Evolutionary conservation across 2,113 vertebrate genomes (phyloP).

Genomic region (Montifringilla adamsi): DNA sequence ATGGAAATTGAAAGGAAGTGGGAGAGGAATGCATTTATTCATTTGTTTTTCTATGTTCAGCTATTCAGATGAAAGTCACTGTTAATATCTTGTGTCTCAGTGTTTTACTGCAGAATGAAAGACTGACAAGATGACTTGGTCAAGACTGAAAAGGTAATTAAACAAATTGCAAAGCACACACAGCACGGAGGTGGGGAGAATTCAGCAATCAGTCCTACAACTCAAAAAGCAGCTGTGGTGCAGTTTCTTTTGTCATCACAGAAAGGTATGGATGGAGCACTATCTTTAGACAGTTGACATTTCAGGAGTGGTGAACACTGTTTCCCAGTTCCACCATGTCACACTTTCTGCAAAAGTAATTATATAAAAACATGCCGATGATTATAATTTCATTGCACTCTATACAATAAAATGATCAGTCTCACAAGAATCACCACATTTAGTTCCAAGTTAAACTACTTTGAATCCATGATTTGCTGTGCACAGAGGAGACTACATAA

Average conservation of each 20-base stretch:
- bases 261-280: not conserved
- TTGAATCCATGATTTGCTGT: not conserved
- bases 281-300: not conserved
- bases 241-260: not conserved
- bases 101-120: not conserved
- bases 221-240: not conserved
- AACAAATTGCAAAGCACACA: not conserved
- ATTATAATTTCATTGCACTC: not conserved
- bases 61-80: not conserved
- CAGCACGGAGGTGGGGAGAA: not conserved
- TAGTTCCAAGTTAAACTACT: not conserved
- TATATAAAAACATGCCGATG: not conserved
- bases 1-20: not conserved
- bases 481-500: not conserved
- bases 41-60: not conserved
- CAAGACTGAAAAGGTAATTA: not conserved
- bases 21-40: rapidly evolving
- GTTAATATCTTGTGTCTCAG: not conserved
- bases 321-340: not conserved
- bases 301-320: not conserved
- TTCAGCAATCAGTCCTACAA: not conserved
- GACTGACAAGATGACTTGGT: not conserved
- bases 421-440: not conserved
- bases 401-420: not conserved
- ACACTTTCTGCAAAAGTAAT: not conserved